Conservation (phyloP, 2,797 vertebrate genomes). For the Anomalospiza imberbis region DNA sequence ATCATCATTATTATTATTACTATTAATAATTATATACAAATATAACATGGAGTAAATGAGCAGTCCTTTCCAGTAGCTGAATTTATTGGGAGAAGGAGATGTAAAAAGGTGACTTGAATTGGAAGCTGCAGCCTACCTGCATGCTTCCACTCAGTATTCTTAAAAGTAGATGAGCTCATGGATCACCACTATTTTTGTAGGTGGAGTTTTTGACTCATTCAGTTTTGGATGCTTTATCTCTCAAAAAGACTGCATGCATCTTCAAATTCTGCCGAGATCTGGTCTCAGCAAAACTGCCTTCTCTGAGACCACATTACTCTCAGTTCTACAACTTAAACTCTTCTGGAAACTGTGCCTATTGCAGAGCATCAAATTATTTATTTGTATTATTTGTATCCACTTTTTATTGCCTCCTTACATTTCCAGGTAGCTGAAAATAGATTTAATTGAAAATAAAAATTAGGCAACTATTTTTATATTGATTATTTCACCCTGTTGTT, state of each 20-base stretch:
- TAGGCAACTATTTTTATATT: neutral
- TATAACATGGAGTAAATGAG: neutral
- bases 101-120: neutral
- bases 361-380: neutral
- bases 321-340: neutral
- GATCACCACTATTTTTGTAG: neutral
- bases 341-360: neutral
- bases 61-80: neutral
- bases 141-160: neutral
- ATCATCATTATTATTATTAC: neutral
- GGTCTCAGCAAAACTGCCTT: neutral
- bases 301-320: neutral
- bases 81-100: neutral
- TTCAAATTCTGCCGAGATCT: neutral
- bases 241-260: neutral
- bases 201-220: rapidly evolving
- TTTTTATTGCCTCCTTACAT: neutral
- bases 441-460: neutral
- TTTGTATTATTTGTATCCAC: neutral
- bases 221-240: neutral
- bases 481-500: neutral
- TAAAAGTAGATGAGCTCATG: neutral
- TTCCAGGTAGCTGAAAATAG: neutral
- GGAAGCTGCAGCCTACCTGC: neutral
- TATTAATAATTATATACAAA: neutral